Evolutionary conservation across 2,888 invertebrate species (phyloP), one percentile per base, ranked within the genome.

Genomic region (Archaeoteleia sp.): DNA sequence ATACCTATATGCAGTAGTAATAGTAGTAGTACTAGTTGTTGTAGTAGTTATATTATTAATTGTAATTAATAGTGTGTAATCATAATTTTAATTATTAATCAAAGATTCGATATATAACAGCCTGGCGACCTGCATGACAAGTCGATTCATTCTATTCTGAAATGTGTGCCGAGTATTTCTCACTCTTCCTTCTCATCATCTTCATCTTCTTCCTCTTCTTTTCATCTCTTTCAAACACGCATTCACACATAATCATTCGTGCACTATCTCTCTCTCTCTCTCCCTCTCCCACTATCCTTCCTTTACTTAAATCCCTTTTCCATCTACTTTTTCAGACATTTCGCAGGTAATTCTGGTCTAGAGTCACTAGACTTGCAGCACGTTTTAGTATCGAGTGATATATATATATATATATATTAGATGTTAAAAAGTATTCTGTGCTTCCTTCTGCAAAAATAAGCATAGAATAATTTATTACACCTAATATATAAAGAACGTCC

Each of bases 1-100:
- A 85, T 83, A 84, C 80, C 82, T 84, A 84, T 81, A 81, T 74
- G 67, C 79, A 79, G 55, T 76, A 78, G 72, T 78, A 76, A 63
- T 78, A 76, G 57, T 77, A 76, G 66, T 73, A 72, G 71, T 77
- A 74, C 69, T 75, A 74, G 72, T 76, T 72, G 72, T 74, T 71
- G 13, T 65, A 37, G 43, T 67, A 69, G 53, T 69, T 51, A 45
- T 62, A 61, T 60, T 66, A 72, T 48, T 70, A 70, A 65, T 73
- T 71, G 49, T 72, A 71, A 67, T 73, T 70, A 61, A 65, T 66
- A 62, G 58, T 67, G 49, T 39, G 66, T 74, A 74, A 61, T 73
- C 73, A 51, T 72, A 75, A 70, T 77, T 75, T 58, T 73, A 66
- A 54, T 65, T 70, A 78, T 79, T 77, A 75, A 77, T 78, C 73